Base-by-base conservation (phyloP, 2,888 invertebrate species). In the Diarsia mendica region DNA sequence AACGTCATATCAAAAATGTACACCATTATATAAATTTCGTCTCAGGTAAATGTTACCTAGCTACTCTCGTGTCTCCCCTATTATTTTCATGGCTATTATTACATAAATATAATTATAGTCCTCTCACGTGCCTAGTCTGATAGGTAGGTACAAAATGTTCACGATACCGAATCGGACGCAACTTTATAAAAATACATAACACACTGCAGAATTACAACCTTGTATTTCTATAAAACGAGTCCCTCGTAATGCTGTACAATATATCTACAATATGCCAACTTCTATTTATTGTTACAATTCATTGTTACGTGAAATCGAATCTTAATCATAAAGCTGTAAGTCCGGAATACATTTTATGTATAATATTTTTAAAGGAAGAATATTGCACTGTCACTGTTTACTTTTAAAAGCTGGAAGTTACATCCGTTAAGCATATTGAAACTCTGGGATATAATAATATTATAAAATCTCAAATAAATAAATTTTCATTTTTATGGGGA, bases 1-100 rank as follows among this genome's bases (percentile, higher is more conserved):
- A 96, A 96, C 95, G 94, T 96, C 95, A 96, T 96, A 96, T 96
- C 96, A 96, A 96, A 96, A 96, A 96, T 96, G 95, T 96, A 96
- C 96, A 96, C 96, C 96, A 93, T 95, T 92, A 96, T 96, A 96
- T 96, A 96, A 96, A 96, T 96, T 96, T 95, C 94, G 95, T 94
- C 91, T 92, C 93, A 93, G 95, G 96, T 96, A 96, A 96, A 96
- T 94, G 95, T 96, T 95, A 96, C 96, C 96, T 94, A 96, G 93
- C 93, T 95, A 94, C 91, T 92, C 89, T 91, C 92, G 89, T 91
- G 93, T 91, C 92, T 92, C 89, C 89, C 89, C 92, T 93, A 91
- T 91, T 86, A 86, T 86, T 89, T 92, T 86, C 92, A 91, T 92
- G 93, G 94, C 91, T 93, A 93, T 92, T 94, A 92, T 86, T 93